These are phyloP conservation scores for Luehdorfia chinensis DNA, from an alignment of 1,140 invertebrate genomes.

Conservation along the genomic window DNA sequence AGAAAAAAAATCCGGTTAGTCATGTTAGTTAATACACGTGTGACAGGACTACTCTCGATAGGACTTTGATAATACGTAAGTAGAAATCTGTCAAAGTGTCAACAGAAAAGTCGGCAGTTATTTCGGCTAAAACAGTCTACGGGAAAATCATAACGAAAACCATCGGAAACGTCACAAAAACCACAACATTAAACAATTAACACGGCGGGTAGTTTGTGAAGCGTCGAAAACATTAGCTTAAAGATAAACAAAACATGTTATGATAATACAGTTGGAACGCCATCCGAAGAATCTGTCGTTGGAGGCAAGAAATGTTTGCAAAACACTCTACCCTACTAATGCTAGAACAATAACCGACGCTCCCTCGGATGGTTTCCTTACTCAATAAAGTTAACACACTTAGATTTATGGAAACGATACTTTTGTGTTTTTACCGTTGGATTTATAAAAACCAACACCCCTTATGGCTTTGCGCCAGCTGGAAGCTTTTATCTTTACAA, in stretches of 20 bases:
- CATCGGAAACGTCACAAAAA: too few relatives aligned
- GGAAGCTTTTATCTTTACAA: constrained; percentile 54
- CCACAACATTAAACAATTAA: too few relatives aligned
- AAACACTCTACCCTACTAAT: constrained; percentile 61
- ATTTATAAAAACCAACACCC: constrained; percentile 69
- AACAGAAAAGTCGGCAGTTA: too few relatives aligned
- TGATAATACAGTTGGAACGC: constrained; percentile 61
- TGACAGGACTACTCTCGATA: too few relatives aligned
- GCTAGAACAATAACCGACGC: constrained; percentile 57
- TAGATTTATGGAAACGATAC: constrained; percentile 73
- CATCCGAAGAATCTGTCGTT: constrained; percentile 64
- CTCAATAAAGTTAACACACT: constrained; percentile 43
- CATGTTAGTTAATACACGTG: constrained; percentile 35
- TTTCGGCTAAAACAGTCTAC: too few relatives aligned
- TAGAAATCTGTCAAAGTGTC: too few relatives aligned
- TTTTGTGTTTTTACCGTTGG: constrained; percentile 59
- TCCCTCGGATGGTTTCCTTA: constrained; percentile 50
- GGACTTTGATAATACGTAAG: too few relatives aligned
- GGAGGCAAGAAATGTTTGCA: constrained; percentile 63
- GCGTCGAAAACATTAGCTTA: constrained; percentile 54
- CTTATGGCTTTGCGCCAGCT: constrained; percentile 69
- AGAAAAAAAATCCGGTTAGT: constrained; percentile 65
- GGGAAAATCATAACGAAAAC: too few relatives aligned
- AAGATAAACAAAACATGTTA: constrained; percentile 73
- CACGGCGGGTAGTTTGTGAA: constrained; percentile 2